Conservation (phyloP, 2,113 vertebrate species). For the Xerus inauris region DNA sequence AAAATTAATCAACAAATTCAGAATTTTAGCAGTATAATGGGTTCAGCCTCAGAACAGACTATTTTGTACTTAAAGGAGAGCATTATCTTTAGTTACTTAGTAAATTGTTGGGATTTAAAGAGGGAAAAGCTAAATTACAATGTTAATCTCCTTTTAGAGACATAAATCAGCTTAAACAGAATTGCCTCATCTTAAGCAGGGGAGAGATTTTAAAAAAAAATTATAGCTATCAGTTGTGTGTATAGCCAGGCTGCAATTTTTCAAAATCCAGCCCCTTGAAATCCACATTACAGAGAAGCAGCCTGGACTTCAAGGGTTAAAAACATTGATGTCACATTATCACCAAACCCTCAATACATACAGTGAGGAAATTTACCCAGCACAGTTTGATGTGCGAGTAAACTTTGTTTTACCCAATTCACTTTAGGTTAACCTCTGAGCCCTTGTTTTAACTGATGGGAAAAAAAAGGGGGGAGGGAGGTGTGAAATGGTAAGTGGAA, state of each 20-base stretch:
- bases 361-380: background rate
- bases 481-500: no score
- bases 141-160: background rate
- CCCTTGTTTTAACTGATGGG: background rate
- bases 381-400: background rate
- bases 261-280: background rate
- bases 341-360: background rate
- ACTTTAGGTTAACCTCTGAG: background rate
- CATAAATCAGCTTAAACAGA: background rate
- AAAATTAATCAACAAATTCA: background rate
- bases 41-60: background rate
- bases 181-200: background rate
- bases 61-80: background rate
- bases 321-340: background rate
- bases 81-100: background rate
- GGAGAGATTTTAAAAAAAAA: background rate
- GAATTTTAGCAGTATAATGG: background rate
- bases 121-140: background rate
- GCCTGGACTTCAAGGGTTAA: background rate
- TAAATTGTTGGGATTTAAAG: constrained; percentile 30
- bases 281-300: background rate
- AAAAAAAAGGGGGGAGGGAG: no score
- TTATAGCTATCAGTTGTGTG: background rate
- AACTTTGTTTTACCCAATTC: background rate
- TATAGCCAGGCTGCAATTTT: background rate